These are phyloP conservation scores for Turnix velox DNA, from an alignment of 2,113 vertebrate genomes.

Conservation along the genomic window DNA sequence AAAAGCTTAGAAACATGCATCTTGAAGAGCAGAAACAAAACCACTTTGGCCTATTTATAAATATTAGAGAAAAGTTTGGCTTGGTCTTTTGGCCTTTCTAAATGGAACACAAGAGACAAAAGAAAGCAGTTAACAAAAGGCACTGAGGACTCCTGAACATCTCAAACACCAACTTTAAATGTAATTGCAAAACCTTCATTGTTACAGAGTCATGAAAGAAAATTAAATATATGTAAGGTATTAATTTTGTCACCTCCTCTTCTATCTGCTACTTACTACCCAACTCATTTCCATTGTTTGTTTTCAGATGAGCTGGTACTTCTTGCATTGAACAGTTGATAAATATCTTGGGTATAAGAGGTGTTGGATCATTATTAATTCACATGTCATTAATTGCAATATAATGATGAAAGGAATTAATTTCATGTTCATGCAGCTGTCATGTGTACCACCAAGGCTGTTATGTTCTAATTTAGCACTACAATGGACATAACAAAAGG, in stretches of 20 bases:
- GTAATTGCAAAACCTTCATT: not conserved
- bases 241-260: not conserved
- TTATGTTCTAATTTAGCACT: constrained; percentile 21
- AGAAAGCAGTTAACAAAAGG: not conserved
- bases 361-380: constrained; percentile 33
- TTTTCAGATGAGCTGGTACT: not conserved
- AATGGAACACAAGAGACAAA: not conserved
- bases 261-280: not conserved
- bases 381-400: constrained; percentile 26
- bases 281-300: not conserved
- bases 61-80: not conserved
- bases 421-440: constrained; percentile 2
- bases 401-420: constrained; percentile 16
- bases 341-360: constrained; percentile 11
- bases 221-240: not conserved
- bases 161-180: not conserved
- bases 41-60: not conserved
- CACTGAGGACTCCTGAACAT: not conserved
- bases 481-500: constrained; percentile 12
- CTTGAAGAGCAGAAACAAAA: not conserved
- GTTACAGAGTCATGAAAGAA: not conserved
- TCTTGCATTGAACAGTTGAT: constrained; percentile 11
- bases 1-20: not conserved
- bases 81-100: not conserved
- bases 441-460: not conserved